Evolutionary conservation across 1,140 invertebrate species (phyloP), one percentile per base, ranked within the genome.

Genomic region (Micrasema minimum): DNA sequence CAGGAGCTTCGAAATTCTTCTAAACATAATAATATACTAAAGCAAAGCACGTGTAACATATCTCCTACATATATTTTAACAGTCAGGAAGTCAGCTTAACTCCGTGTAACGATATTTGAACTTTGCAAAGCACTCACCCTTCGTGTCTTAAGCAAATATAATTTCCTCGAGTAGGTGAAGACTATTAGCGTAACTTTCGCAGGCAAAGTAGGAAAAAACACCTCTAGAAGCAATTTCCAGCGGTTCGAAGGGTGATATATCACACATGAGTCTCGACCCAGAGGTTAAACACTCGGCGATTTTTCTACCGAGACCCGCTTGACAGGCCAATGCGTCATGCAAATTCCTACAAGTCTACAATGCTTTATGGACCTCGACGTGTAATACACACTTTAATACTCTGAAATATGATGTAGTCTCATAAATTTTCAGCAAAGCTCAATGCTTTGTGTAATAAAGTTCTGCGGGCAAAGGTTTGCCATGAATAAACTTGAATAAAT

Each of bases 91-190:
- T 51, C 48, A 22, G 18, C 11, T 46, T 14, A 3, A 51, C 48
- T 22, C 20, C 18, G 2, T 51, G 48, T 22, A 51, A 51, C 20
- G 20, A 22, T 18, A 22, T 18, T 22, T 51, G 16, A 51, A 51
- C 20, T 22, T 20, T 22, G 48, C 20, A 18, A 11, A 41, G 55
- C 31, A 38, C 55, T 41, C 16, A 41, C 55, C 14, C 55, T 38
- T 59, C 55, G 55, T 38, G 55, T 41, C 55, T 59, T 59, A 38
- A 59, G 55, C 37, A 59, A 59, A 59, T 59, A 59, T 59, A 59
- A 59, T 59, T 59, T 59, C 55, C 55, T 59, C 31, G 37, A 59
- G 55, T 38, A 59, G 37, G 55, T 59, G 35, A 38, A 16, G 55
- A 31, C 55, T 59, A 59, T 59, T 59, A 59, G 55, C 55, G 55